Base-by-base conservation (phyloP, 2,113 vertebrate species). In the Spheniscus mendiculus region DNA sequence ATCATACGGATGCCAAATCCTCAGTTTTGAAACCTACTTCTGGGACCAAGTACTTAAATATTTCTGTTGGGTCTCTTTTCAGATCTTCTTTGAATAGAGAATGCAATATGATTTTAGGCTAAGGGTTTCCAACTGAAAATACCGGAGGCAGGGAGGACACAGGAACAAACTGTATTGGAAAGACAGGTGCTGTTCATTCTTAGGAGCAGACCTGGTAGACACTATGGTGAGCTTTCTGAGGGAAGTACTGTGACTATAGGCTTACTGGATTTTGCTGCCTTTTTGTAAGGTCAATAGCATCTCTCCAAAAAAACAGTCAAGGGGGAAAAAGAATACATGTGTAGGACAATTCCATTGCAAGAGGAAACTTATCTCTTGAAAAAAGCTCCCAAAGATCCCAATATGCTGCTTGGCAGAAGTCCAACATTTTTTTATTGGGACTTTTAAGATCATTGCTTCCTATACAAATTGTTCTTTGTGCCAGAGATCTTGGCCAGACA, bases 401-500 rank as follows among this genome's bases (percentile, higher is more conserved):
- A n/a, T 62, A 42, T 29, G 9, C 45, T 61, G 18, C 42, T 42
- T 87, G 52, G 61, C n/a, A 67, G 62, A 90, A 79, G 44, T 30
- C 34, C 44, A 77, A 20, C 18, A 21, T 63, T 91, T 79, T 89
- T 77, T 26, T 61, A 0, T 25, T 42, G 49, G 15, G 17, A 80
- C n/a, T 83, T 91, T 95, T 42, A 83, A 80, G 61, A 77, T 73
- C 34, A 38, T 82, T 85, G 15, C 58, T 72, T 69, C 52, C 49
- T 94, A 45, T 56, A 70, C 32, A 88, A 83, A 45, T 38, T 78
- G 15, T 40, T 90, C 73, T 91, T 91, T 91, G 69, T 93, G 49
- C 49, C 36, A 61, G 32, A 49, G 10, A 27, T 47, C 52, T 83
- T 76, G 53, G 74, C 40, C 52, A 83, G 88, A 29, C 65, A 76